These are phyloP conservation scores for Hypomesus transpacificus DNA, from an alignment of 2,113 vertebrate species.

Conservation along the genomic window DNA sequence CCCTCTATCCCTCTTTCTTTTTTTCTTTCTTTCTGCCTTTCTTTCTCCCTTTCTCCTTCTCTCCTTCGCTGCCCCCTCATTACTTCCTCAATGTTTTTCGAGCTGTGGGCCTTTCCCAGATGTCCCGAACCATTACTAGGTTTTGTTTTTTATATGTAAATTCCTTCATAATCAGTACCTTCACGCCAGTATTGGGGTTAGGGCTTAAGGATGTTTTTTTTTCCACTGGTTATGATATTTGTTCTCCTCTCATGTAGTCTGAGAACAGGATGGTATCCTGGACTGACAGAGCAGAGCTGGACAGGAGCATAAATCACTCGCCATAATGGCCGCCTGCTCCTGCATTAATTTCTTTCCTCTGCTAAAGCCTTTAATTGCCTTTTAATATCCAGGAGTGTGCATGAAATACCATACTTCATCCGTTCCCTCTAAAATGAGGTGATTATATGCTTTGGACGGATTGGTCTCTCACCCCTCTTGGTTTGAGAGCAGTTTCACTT, in stretches of 20 bases:
- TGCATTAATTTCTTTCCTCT: conserved; percentile 27
- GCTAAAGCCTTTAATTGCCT: conserved; percentile 29
- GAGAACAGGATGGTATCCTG: conserved; percentile 20
- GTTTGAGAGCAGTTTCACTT: conserved; percentile 38
- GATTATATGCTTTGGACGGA: conserved; percentile 26
- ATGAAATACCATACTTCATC: conserved; percentile 16
- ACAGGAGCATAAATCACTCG: conserved; percentile 31
- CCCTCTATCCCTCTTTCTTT: background rate
- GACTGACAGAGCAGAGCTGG: conserved; percentile 5
- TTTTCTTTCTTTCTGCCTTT: background rate
- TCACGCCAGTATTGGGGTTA: conserved; percentile 32
- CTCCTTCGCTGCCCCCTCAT: background rate
- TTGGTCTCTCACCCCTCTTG: conserved; percentile 22
- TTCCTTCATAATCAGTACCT: conserved; percentile 45
- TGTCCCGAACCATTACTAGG: conserved; percentile 30
- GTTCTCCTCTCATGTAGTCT: conserved; percentile 9
- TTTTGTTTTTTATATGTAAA: conserved; percentile 44
- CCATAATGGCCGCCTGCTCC: conserved; percentile 29
- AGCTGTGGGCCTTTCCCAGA: conserved; percentile 13
- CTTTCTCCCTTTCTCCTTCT: background rate
- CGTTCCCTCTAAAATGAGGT: conserved; percentile 14
- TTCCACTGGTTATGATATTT: conserved; percentile 9
- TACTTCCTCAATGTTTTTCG: background rate
- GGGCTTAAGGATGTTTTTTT: conserved; percentile 11
- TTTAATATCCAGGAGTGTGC: conserved; percentile 26